These are phyloP conservation scores for Celastrina argiolus DNA, from an alignment of 2,888 invertebrate species.

Conservation along the genomic window DNA sequence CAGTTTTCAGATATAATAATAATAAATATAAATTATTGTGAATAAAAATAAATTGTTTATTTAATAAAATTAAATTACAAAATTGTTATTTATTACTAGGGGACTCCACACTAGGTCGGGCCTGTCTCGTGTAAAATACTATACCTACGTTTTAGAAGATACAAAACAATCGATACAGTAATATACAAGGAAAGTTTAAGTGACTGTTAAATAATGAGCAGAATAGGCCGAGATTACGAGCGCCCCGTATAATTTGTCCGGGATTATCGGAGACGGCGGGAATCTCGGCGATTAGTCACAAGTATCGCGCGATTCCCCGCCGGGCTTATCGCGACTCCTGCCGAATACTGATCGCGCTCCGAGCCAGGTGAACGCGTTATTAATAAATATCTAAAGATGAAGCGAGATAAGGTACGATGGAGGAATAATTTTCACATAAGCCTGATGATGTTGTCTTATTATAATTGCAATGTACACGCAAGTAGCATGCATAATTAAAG, in stretches of 20 bases:
- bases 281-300: conserved; percentile 75
- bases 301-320: conserved; percentile 60
- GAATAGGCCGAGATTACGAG: conserved; percentile 55
- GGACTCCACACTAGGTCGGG: too few relatives aligned
- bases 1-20: too few relatives aligned
- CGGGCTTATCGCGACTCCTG: conserved; percentile 60
- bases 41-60: too few relatives aligned
- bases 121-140: too few relatives aligned
- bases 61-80: too few relatives aligned
- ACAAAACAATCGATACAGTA: neutral
- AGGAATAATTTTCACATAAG: neutral
- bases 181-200: conserved; percentile 38
- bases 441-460: neutral
- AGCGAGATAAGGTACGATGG: neutral
- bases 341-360: conserved; percentile 68
- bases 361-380: conserved; percentile 69
- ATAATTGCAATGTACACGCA: neutral
- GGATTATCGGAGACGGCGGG: conserved; percentile 71
- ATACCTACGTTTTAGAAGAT: too few relatives aligned
- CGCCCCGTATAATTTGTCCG: conserved; percentile 70
- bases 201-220: conserved; percentile 65
- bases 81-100: too few relatives aligned
- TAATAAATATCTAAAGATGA: conserved; percentile 41
- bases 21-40: too few relatives aligned
- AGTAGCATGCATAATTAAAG: too few relatives aligned